Evolutionary conservation across 2,797 vertebrate genomes (phyloP).

Genomic region (Halcyon chelicuti): DNA sequence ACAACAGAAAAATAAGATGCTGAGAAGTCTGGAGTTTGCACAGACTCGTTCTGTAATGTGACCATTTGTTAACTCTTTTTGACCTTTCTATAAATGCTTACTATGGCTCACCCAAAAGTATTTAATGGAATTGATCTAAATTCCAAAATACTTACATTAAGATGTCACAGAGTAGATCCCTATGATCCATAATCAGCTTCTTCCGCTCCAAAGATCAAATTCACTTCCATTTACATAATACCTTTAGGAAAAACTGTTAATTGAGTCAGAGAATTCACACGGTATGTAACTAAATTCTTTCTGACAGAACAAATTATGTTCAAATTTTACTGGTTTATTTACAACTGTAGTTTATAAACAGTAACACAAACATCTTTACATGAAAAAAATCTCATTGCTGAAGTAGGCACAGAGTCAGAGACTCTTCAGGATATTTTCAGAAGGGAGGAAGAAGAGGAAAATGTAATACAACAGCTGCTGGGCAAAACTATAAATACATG

Average conservation of each 20-base stretch:
- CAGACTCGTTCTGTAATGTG: not conserved
- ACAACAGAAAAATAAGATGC: not conserved
- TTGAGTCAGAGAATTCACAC: not conserved
- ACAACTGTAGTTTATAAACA: conserved; percentile 84
- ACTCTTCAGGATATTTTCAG: conserved; percentile 68
- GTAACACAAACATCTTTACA: conserved; percentile 83
- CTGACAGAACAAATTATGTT: conserved; percentile 65
- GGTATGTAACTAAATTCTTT: not conserved
- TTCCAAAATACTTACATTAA: conserved; percentile 8
- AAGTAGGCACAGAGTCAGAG: conserved; percentile 75
- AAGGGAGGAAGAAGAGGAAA: conserved; percentile 65
- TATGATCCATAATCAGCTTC: not conserved
- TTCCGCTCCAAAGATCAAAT: not conserved
- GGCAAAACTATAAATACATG: conserved; percentile 72
- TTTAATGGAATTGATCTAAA: not conserved
- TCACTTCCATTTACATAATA: not conserved
- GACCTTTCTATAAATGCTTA: not conserved
- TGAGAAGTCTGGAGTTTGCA: not conserved
- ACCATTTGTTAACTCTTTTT: not conserved
- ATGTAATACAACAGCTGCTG: conserved; percentile 63
- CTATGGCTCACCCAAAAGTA: not conserved
- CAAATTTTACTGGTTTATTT: conserved; percentile 84
- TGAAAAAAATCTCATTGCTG: conserved; percentile 77
- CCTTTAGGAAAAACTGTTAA: conserved; percentile 7
- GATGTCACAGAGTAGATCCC: not conserved